Conservation (phyloP, 2,888 invertebrate species). For the Eucriotettix oculatus region DNA sequence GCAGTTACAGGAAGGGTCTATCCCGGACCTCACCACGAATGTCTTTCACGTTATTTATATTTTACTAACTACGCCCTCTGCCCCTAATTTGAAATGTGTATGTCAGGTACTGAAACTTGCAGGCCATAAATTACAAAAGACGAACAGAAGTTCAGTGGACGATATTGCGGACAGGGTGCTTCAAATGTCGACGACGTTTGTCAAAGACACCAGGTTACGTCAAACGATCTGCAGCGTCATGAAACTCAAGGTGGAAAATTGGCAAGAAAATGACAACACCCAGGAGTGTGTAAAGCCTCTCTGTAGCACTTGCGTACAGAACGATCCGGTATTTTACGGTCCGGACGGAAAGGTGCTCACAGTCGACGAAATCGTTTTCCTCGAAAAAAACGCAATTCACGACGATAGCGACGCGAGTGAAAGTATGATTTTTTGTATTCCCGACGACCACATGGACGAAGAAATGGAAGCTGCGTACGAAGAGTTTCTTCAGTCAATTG, state of each 20-base stretch:
- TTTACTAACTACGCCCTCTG: not conserved
- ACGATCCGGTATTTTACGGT: not conserved
- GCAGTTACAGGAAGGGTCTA: not conserved
- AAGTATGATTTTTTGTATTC: not conserved
- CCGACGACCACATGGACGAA: not conserved
- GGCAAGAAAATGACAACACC: not conserved
- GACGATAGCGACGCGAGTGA: not conserved
- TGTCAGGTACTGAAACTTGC: not conserved
- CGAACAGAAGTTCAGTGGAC: not conserved
- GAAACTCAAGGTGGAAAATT: not conserved
- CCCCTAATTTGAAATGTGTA: not conserved
- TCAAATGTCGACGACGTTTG: not conserved
- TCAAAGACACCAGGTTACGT: not conserved
- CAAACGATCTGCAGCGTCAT: not conserved
- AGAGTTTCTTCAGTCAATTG: not conserved
- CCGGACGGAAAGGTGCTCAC: not conserved
- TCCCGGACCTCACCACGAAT: too few relatives aligned
- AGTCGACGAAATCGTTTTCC: not conserved
- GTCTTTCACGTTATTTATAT: not conserved
- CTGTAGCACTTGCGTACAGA: not conserved
- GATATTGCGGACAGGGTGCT: not conserved
- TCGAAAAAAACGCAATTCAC: not conserved
- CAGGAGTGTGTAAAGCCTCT: not conserved
- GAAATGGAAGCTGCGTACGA: not conserved
- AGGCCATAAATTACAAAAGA: not conserved